Conservation (phyloP, 2,888 invertebrate genomes). For the Thecophora atra region DNA sequence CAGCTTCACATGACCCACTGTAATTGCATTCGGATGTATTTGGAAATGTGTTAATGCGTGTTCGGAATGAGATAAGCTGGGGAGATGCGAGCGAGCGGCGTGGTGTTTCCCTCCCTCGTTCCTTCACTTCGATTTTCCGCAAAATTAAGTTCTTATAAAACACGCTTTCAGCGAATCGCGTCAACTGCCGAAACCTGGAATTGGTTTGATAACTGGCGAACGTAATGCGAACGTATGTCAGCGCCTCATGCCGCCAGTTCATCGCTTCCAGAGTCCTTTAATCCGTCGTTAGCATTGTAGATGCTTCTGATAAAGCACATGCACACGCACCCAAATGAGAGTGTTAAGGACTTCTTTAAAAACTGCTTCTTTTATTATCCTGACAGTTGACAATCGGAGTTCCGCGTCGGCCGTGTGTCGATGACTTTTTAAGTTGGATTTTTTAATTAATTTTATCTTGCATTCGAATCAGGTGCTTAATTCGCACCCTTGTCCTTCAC, state of each 20-base stretch:
- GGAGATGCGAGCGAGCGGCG: neutral
- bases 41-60: neutral
- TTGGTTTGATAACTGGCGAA: too few species aligned
- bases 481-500: too few species aligned
- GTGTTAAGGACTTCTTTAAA: constrained; percentile 20
- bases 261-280: constrained; percentile 19
- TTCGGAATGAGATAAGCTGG: neutral
- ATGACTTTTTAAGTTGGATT: neutral
- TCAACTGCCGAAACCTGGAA: too few species aligned
- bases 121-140: neutral
- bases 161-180: too few species aligned
- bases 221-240: neutral
- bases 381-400: constrained; percentile 19
- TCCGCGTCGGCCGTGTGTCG: neutral
- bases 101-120: too few species aligned
- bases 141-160: neutral
- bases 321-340: neutral
- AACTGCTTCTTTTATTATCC: constrained; percentile 24
- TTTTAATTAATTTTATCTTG: neutral
- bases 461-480: neutral
- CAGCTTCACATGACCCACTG: neutral
- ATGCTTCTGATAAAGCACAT: constrained; percentile 19
- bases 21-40: neutral
- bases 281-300: constrained; percentile 7
- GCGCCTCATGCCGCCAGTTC: constrained; percentile 22